phyloP scores from a whole-genome alignment of 1,140 invertebrate genomes.

The Telenomus remus region DNA sequence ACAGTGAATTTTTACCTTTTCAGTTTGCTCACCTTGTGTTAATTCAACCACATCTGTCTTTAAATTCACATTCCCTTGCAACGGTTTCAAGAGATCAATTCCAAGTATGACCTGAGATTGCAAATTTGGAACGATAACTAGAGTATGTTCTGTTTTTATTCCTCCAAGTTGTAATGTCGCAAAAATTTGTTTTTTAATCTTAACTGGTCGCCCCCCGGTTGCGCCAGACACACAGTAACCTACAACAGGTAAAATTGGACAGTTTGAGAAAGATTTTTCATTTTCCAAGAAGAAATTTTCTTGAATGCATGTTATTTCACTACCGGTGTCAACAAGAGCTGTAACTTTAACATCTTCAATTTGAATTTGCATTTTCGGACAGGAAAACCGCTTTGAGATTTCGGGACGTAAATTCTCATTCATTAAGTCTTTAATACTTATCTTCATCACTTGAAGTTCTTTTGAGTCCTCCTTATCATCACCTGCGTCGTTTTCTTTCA shows the following conservation, averaged over 20 bases:
- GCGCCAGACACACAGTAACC: conserved; percentile 6
- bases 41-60: background rate
- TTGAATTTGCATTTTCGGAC: background rate
- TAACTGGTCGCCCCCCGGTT: conserved; percentile 8
- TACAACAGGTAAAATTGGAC: conserved; percentile 23
- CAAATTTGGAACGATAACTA: background rate
- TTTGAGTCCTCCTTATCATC: too few species aligned
- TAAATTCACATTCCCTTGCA: background rate
- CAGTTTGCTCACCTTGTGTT: background rate
- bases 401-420: too few species aligned
- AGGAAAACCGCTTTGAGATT: too few species aligned
- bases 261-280: conserved; percentile 7
- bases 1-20: background rate
- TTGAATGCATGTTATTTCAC: conserved; percentile 29
- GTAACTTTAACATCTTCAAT: background rate
- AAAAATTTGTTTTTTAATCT: conserved; percentile 21
- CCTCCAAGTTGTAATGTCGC: background rate
- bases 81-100: background rate
- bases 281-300: conserved; percentile 13
- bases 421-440: too few species aligned
- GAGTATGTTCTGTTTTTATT: background rate
- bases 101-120: conserved; percentile 2
- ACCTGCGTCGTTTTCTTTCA: too few species aligned
- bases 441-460: too few species aligned
- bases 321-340: conserved; percentile 28